phyloP scores from a whole-genome alignment of 2,888 invertebrate genomes.

The Nomada flava region DNA sequence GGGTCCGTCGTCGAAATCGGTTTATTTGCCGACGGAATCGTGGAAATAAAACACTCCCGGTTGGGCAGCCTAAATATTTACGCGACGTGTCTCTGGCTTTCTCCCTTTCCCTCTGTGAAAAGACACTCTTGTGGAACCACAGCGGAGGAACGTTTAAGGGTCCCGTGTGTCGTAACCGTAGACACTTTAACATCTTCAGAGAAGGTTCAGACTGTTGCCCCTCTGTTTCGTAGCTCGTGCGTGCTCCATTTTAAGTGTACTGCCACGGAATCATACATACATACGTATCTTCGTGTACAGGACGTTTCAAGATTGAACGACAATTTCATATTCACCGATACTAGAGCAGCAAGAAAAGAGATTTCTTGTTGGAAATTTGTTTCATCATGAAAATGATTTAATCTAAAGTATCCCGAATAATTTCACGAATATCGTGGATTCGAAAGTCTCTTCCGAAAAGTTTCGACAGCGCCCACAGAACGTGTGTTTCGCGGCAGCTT shows the following conservation, averaged over 20 bases:
- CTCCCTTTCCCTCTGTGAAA: background rate
- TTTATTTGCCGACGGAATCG: constrained; percentile 61
- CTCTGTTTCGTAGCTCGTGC: background rate
- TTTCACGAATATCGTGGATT: background rate
- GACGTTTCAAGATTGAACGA: no score
- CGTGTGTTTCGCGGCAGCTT: constrained; percentile 39
- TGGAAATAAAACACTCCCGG: constrained; percentile 54
- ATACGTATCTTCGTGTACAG: no score
- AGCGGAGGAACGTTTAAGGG: constrained; percentile 18
- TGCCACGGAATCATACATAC: no score
- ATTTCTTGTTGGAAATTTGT: no score
- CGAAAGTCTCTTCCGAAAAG: background rate
- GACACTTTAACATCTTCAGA: constrained; percentile 24
- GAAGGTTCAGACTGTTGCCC: constrained; percentile 23
- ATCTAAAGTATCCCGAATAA: no score
- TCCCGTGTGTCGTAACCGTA: constrained; percentile 37
- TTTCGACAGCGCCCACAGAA: background rate
- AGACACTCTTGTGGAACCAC: constrained; percentile 10
- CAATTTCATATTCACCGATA: no score
- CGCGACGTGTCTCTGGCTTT: constrained; percentile 13
- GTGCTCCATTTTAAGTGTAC: background rate
- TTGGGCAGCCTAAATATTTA: constrained; percentile 59
- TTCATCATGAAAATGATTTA: no score
- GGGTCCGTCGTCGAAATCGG: constrained; percentile 55
- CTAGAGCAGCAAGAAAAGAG: no score